A percentile compares a stretch with the other conserved stretches of the same genome.
Conservation (phyloP, 2,113 vertebrate genomes). For the Prionailurus viverrinus region DNA sequence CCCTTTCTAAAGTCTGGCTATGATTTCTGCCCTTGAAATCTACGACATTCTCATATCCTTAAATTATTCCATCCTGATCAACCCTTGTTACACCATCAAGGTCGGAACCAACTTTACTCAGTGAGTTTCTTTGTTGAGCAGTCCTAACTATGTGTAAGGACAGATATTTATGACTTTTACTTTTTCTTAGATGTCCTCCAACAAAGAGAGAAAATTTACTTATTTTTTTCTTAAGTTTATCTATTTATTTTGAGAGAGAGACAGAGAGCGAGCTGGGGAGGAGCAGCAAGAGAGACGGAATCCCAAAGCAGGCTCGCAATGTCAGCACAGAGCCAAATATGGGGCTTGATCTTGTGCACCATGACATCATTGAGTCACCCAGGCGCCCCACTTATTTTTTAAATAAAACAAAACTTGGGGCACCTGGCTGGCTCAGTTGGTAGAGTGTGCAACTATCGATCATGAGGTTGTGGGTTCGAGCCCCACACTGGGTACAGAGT, state of each 20-base stretch:
- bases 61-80: background rate
- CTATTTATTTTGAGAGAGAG: too few species aligned
- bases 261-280: too few species aligned
- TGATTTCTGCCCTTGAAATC: background rate
- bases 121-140: background rate
- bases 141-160: background rate
- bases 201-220: background rate
- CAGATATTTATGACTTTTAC: background rate
- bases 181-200: background rate
- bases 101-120: background rate
- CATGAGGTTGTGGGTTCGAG: background rate
- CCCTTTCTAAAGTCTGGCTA: background rate
- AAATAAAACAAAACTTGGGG: background rate
- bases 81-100: background rate
- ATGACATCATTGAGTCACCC: too few species aligned
- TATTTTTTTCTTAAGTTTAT: background rate
- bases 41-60: background rate
- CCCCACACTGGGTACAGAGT: background rate
- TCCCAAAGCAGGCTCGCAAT: too few species aligned
- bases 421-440: background rate
- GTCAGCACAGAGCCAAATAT: too few species aligned
- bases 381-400: background rate
- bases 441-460: background rate
- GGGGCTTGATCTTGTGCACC: too few species aligned
- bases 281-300: too few species aligned